Evolutionary conservation across 2,888 invertebrate genomes (phyloP), one percentile per base, ranked within the genome.

Genomic region (Halocaridina rubra): DNA sequence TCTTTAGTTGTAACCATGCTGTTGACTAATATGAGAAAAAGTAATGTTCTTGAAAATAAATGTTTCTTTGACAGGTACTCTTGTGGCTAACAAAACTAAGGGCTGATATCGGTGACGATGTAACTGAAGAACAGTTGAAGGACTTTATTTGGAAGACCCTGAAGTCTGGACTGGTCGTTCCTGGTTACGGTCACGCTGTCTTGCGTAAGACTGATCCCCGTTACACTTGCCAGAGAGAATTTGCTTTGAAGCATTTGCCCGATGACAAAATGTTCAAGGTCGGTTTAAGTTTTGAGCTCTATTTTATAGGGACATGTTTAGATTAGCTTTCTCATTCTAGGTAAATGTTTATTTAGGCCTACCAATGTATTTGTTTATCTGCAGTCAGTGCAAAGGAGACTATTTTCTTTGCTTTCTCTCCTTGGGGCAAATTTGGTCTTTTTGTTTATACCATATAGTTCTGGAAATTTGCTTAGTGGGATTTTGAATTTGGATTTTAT

Each of bases 81-180:
- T 93, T 98, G 16, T 99, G 98, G 97, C 91, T 99, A 89, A 95
- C 96, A 90, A 98, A 98, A 91, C 92, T 99, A 39, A 95, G 95
- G 89, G 93, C 95, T 89, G 95, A 96, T 90, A 93, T 99, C 75
- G 97, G 97, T 78, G 95, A 95, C 89, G 94, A 94, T 90, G 95
- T 96, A 88, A 94, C 96, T 19, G 97, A 98, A 91, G 96, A 98
- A 0, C 94, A 97, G 89, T 93, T 99, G 80, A 97, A 97, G 91
- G 97, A 98, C 77, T 99, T 98, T 92, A 96, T 99, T 90, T 97
- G 97, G 97, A 98, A 97, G 92, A 98, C 98, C 1, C 93, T 98
- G 81, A 97, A 98, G 92, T 95, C 95, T 86, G 98, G 98, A 88
- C 97, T 97, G 92, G 98, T 98, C n/a, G 96, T 98, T 64, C 98